Base-by-base conservation (phyloP, 2,797 vertebrate genomes). In the Taenioides sp. region DNA sequence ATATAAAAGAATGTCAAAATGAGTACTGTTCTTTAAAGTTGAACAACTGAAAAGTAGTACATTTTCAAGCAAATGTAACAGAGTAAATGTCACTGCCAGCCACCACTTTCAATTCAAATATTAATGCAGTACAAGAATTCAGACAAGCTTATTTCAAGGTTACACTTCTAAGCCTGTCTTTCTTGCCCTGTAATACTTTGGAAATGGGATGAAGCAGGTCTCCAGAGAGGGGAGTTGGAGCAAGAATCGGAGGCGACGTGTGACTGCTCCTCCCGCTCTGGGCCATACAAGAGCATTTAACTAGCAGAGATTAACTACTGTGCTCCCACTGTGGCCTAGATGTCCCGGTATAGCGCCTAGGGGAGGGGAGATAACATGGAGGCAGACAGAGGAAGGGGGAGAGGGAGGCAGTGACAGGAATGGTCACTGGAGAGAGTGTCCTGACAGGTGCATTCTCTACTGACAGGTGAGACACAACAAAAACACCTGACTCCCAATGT, bases 271-370 rank as follows among this genome's bases (percentile, higher is more conserved):
- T 72, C 80, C 71, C 75, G 90, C 90, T 90, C 76, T 69, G 77
- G 89, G 92, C 89, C 76, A 81, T 91, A 91, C 91, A 92, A 78
- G 82, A 89, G 74, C 77, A 84, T 90, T 91, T 92, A 92, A 92
- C 91, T 86, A 91, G 88, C 81, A 79, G 64, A 91, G 87, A 92
- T 92, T 90, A 91, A 91, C 86, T 88, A 87, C 79, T 82, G 84
- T 87, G 89, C 89, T 89, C 85, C 88, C 89, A 90, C 84, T 23
- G 88, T 88, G 82, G 86, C 72, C 74, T 82, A 59, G 69, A 86
- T 89, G 90, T 91, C 87, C 82, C 81, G n/a, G 86, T 90, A 87
- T 89, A 88, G 65, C 0, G 86, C 91, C 88, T 81, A 58, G 12
- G 81, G 88, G 83, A 85, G 64, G 71, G 71, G 60, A 58, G 75